A percentile compares a stretch with the other conserved stretches of the same genome.
Evolutionary conservation across 1,140 invertebrate species (phyloP).

Genomic region (Bombyx mori): DNA sequence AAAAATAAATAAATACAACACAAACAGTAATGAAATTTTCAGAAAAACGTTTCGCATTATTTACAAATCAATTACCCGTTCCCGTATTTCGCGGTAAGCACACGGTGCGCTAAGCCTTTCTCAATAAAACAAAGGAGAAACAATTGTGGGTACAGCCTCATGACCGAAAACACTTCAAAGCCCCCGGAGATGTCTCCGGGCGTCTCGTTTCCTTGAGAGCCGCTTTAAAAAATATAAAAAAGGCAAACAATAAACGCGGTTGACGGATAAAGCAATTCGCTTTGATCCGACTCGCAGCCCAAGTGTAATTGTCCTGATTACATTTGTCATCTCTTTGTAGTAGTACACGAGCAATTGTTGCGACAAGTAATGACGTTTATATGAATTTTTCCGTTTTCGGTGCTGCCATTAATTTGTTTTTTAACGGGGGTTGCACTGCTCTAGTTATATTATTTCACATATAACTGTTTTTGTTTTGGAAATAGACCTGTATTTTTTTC

Average conservation of each 20-base stretch:
- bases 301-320: slow-evolving; percentile 19
- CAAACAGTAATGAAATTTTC: no score
- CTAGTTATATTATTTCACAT: no score
- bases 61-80: no score
- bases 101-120: slow-evolving; percentile 1
- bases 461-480: no score
- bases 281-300: slow-evolving; percentile 9
- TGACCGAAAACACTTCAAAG: slow-evolving; percentile 3
- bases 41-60: no score
- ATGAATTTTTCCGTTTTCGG: no score
- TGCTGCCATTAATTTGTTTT: no score
- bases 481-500: no score
- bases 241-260: slow-evolving; percentile 10
- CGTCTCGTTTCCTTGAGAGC: slow-evolving; percentile 3
- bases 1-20: no score
- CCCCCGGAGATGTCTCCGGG: slow-evolving; percentile 1
- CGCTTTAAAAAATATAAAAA: slow-evolving; percentile 12
- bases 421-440: no score
- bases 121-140: slow-evolving; percentile 7
- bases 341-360: not conserved
- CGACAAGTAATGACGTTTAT: no score
- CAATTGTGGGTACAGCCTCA: not conserved
- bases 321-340: slow-evolving; percentile 12
- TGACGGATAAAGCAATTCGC: slow-evolving; percentile 12
- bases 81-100: not conserved